Conservation (phyloP, 2,797 vertebrate species). For the Enteromius treurensis region DNA sequence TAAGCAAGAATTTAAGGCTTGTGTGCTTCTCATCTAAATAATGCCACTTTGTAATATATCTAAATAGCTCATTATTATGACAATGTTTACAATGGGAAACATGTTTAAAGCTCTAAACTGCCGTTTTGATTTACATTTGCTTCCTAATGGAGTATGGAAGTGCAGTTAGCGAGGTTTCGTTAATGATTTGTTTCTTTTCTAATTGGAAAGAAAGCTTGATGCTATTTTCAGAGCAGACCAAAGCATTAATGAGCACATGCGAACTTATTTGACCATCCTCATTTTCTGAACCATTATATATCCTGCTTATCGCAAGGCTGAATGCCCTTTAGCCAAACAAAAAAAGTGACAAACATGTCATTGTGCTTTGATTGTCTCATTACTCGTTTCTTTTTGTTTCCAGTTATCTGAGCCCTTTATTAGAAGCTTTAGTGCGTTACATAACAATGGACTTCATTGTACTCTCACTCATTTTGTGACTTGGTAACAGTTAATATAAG, state of each 20-base stretch:
- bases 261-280: constrained; percentile 1
- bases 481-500: constrained; percentile 32
- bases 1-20: background rate
- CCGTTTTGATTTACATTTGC: constrained; percentile 4
- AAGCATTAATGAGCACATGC: background rate
- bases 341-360: constrained; percentile 11
- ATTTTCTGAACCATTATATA: background rate
- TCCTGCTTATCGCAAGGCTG: background rate
- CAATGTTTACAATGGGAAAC: background rate
- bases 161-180: background rate
- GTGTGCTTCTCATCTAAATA: background rate
- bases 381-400: constrained; percentile 32
- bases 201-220: background rate
- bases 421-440: background rate
- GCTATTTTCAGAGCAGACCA: background rate
- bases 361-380: constrained; percentile 38
- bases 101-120: constrained; percentile 2
- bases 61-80: background rate
- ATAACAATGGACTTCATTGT: constrained; percentile 37
- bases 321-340: background rate
- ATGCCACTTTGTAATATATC: background rate
- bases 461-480: constrained; percentile 28
- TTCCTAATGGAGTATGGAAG: constrained; percentile 3
- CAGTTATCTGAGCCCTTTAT: constrained; percentile 23
- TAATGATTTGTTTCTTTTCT: background rate